Conservation (phyloP, 2,797 vertebrate species). For the Lithobates pipiens region DNA sequence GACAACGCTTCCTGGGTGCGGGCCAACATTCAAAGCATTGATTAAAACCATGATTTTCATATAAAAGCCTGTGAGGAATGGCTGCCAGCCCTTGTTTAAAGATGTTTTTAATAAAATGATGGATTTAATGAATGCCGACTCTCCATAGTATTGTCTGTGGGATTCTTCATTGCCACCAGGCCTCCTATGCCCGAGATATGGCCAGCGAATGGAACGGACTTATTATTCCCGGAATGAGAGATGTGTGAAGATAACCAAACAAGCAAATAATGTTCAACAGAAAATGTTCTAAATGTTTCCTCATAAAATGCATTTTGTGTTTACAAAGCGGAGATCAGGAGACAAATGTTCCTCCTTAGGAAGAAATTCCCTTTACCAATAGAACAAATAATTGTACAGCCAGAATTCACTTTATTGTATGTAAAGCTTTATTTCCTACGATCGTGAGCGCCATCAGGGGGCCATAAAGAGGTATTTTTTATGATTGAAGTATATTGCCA, state of each 20-base stretch:
- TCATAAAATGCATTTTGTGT: neutral
- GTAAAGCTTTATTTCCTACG: no score
- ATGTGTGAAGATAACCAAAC: neutral
- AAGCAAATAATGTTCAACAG: neutral
- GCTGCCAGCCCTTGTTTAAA: constrained; percentile 45
- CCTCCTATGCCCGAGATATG: neutral
- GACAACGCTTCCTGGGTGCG: constrained; percentile 24
- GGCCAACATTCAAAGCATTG: constrained; percentile 48
- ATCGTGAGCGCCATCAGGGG: no score
- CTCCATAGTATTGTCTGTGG: neutral
- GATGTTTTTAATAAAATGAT: constrained; percentile 55
- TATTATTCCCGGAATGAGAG: neutral
- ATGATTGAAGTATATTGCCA: no score
- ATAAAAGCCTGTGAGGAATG: constrained; percentile 31
- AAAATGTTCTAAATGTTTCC: neutral
- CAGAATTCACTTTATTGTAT: no score
- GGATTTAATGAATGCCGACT: constrained; percentile 52
- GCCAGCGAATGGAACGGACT: neutral
- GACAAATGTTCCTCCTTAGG: no score
- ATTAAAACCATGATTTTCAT: constrained; percentile 53
- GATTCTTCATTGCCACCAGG: neutral
- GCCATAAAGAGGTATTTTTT: no score
- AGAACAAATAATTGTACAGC: no score
- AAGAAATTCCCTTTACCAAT: no score
- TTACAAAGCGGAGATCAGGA: no score